A percentile compares a stretch with the other conserved stretches of the same genome.
Evolutionary conservation across 2,113 vertebrate genomes (phyloP).

Genomic region (Microtus pennsylvanicus): DNA sequence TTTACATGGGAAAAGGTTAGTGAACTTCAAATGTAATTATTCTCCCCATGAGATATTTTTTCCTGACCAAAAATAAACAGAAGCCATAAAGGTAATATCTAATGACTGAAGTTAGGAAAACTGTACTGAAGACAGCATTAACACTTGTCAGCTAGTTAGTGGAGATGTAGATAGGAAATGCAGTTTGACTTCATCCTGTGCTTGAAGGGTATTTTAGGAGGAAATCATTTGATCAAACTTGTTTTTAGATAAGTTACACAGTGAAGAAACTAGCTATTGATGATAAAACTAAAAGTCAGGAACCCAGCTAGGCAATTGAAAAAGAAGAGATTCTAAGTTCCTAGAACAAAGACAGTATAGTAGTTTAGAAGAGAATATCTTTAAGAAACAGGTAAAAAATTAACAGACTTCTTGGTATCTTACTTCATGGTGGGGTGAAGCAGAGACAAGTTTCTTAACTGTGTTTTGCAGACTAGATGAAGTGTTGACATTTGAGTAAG

Average conservation of each 20-base stretch:
- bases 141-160: constrained; percentile 12
- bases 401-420: background rate
- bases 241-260: constrained; percentile 39
- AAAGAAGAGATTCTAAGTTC: constrained; percentile 42
- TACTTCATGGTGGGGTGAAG: background rate
- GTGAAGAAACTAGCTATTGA: constrained; percentile 22
- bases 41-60: constrained; percentile 48
- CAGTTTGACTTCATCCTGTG: constrained; percentile 26
- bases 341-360: constrained; percentile 1
- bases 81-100: constrained; percentile 17
- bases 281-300: background rate
- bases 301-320: background rate
- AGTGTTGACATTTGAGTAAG: background rate
- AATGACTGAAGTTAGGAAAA: constrained; percentile 18
- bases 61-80: constrained; percentile 7
- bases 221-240: constrained; percentile 38
- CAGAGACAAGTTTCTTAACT: background rate
- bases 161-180: background rate
- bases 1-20: constrained; percentile 51
- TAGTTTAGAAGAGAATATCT: constrained; percentile 10
- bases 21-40: constrained; percentile 51
- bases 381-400: constrained; percentile 49
- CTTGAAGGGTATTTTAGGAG: constrained; percentile 46
- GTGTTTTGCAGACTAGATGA: constrained; percentile 11
- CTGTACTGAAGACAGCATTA: background rate